Evolutionary conservation across 2,888 invertebrate genomes (phyloP).

Genomic region (Nephrotoma guestfalica): DNA sequence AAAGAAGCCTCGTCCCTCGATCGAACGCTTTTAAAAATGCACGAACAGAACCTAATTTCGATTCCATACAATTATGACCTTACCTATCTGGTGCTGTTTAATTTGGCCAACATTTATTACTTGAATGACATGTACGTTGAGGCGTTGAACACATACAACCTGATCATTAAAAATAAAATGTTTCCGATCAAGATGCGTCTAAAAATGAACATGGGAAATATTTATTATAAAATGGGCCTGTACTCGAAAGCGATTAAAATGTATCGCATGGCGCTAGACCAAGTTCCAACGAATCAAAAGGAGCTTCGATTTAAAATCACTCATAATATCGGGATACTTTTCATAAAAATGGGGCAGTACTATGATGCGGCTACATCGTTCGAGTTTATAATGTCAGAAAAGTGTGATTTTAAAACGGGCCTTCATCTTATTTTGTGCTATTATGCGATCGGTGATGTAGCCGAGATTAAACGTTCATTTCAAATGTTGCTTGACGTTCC

Average conservation of each 20-base stretch:
- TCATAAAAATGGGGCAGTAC: constrained; percentile 92
- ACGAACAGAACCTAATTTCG: constrained; percentile 80
- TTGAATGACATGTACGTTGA: constrained; percentile 91
- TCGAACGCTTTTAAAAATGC: constrained; percentile 71
- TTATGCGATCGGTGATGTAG: constrained; percentile 77
- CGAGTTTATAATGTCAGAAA: constrained; percentile 96
- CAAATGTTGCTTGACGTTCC: constrained; percentile 79
- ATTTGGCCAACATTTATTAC: constrained; percentile 88
- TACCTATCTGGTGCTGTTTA: constrained; percentile 93
- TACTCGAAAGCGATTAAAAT: constrained; percentile 92
- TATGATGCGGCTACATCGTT: constrained; percentile 93
- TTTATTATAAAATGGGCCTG: constrained; percentile 87
- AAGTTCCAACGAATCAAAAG: constrained; percentile 84
- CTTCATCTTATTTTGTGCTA: constrained; percentile 82
- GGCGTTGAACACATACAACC: constrained; percentile 88
- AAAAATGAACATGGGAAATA: constrained; percentile 97
- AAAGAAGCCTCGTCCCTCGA: constrained; percentile 94
- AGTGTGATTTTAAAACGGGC: constrained; percentile 75
- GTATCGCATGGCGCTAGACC: constrained; percentile 97
- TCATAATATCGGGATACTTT: constrained; percentile 84
- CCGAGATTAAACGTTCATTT: constrained; percentile 88
- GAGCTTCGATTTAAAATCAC: constrained; percentile 89
- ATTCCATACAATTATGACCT: constrained; percentile 91
- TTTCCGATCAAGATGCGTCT: constrained; percentile 86
- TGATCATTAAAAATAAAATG: constrained; percentile 85